These are phyloP conservation scores for Drosophila ogumai DNA, from an alignment of 1,140 invertebrate genomes.

Conservation along the genomic window DNA sequence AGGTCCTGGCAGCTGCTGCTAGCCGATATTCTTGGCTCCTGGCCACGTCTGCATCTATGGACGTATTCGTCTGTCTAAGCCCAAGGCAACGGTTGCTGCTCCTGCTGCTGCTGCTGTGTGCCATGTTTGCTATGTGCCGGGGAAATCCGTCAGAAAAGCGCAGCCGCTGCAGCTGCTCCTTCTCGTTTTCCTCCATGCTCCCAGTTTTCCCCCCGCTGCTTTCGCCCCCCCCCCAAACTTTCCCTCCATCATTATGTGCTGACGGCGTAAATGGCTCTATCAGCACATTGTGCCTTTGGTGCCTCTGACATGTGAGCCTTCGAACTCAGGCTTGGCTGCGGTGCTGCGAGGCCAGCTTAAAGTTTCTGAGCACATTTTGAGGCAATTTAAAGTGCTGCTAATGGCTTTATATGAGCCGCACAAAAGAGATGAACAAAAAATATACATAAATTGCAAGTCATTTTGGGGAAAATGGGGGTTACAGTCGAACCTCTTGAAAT, in stretches of 20 bases:
- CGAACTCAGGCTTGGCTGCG: slow-evolving; percentile 6
- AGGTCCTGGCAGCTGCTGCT: slow-evolving; percentile 68
- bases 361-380: slow-evolving; percentile 48
- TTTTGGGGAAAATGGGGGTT: slow-evolving; percentile 7
- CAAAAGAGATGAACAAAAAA: slow-evolving; percentile 21
- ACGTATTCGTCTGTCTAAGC: slow-evolving; percentile 51
- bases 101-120: slow-evolving; percentile 14
- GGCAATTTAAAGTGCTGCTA: slow-evolving; percentile 74
- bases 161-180: slow-evolving; percentile 65
- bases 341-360: slow-evolving; percentile 47
- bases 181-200: slow-evolving; percentile 1
- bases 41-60: slow-evolving; percentile 55
- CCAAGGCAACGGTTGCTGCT: slow-evolving; percentile 42
- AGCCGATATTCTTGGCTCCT: slow-evolving; percentile 50
- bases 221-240: background rate
- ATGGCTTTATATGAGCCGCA: slow-evolving; percentile 65
- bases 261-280: slow-evolving; percentile 83
- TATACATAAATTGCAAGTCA: slow-evolving; percentile 58
- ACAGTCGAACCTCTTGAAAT: slow-evolving; percentile 8
- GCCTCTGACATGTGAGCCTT: slow-evolving; percentile 61
- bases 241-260: slow-evolving; percentile 78
- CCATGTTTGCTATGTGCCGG: slow-evolving; percentile 75
- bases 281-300: slow-evolving; percentile 69
- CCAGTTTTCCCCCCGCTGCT: background rate
- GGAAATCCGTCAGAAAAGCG: slow-evolving; percentile 75